phyloP scores from a whole-genome alignment of 2,113 vertebrate species.

The Puntigrus tetrazona region DNA sequence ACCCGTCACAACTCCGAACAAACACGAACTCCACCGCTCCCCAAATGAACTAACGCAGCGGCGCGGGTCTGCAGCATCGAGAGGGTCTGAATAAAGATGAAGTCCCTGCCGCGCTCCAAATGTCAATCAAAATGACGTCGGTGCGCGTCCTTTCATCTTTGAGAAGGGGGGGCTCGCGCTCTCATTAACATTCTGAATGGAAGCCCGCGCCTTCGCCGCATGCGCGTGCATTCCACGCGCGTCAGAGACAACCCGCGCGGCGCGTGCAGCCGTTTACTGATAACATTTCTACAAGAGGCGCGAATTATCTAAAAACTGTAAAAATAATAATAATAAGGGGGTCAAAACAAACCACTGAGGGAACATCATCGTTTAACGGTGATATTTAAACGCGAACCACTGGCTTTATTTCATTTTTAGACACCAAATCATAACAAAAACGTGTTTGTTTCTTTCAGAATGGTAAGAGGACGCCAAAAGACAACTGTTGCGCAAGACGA shows the following conservation, averaged over 20 bases:
- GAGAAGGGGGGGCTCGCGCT: background rate
- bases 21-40: background rate
- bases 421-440: background rate
- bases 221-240: background rate
- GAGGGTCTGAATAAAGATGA: constrained; percentile 1
- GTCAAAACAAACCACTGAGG: background rate
- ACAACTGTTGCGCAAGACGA: background rate
- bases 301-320: background rate
- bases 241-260: background rate
- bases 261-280: background rate
- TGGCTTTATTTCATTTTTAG: background rate
- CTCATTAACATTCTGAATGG: constrained; percentile 20
- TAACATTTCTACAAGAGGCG: background rate
- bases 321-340: too few species aligned
- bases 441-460: too few species aligned
- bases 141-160: constrained; percentile 1
- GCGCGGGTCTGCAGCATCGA: background rate
- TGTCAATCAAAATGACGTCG: constrained; percentile 23
- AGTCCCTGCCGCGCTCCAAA: constrained; percentile 19
- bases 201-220: background rate
- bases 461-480: background rate
- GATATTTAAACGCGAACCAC: background rate
- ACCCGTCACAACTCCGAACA: background rate
- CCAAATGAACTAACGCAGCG: background rate
- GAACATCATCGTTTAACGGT: background rate